Evolutionary conservation across 2,888 invertebrate species (phyloP), one percentile per base, ranked within the genome.

Genomic region (Microctonus brassicae): DNA sequence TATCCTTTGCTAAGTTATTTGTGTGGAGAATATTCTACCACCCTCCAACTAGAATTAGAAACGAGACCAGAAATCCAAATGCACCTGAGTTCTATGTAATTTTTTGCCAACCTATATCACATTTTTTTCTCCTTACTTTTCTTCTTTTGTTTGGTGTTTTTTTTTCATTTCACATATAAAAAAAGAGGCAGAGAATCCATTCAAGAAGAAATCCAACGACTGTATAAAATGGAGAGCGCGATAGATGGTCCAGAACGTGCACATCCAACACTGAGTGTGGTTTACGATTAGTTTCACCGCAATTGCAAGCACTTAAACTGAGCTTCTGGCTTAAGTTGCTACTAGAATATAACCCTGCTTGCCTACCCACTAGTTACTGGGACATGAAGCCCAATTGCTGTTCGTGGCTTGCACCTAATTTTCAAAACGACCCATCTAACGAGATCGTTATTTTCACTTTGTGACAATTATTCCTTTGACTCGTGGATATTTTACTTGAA

Each of bases 211-310:
- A 13, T 36, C 20, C n/a, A 39, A 24, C 24, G 61, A 61, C 20
- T 63, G 29, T 63, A 47, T 52, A 47, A 47, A 63, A 47, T 63
- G 29, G 22, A 55, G 22, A 26, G 55, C 24, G 29, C 24, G 6
- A 42, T 42, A 63, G 26, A 13, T 42, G 42, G 39, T 63, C 47
- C 17, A 17, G 63, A 47, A 63, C 39, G 63, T 24, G 55, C 55
- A 11, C 22, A 26, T 24, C 55, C n/a, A 24, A n/a, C 13, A 13
- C 26, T 26, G 47, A 52, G 24, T 47, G 47, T 63, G 63, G 63
- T 63, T 63, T 63, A 63, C 63, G 63, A 63, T 63, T 47, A 63
- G 47, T 26, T 63, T 52, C 39, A 26, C 63, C 29, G 9, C 63
- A 39, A 63, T 63, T 47, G 47, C 63, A 17, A 63, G 29, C 29